Percentiles rank a stretch among this genome's conserved stretches.
Evolutionary conservation across 2,113 vertebrate species (phyloP).

Genomic region (Stigmatopora nigra): DNA sequence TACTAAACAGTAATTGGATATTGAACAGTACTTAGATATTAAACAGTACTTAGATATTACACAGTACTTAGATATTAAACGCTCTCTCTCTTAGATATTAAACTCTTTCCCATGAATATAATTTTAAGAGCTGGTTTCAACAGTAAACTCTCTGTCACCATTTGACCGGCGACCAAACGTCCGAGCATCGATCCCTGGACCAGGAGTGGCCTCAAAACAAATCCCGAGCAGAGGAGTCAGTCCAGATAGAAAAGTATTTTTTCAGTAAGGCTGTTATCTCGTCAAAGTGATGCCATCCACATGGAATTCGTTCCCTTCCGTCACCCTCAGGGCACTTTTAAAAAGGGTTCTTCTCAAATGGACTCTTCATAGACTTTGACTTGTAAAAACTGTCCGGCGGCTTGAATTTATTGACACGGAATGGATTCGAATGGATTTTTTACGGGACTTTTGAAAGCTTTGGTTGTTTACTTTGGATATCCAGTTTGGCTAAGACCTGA

Average conservation of each 20-base stretch:
- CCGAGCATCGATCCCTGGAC: too few relatives aligned
- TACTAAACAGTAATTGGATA: too few relatives aligned
- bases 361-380: not conserved
- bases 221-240: not conserved
- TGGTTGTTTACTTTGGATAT: not conserved
- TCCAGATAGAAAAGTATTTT: not conserved
- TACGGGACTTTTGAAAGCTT: not conserved
- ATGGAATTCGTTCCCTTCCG: not conserved
- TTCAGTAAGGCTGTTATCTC: slow-evolving; percentile 12
- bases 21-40: too few relatives aligned
- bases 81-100: too few relatives aligned
- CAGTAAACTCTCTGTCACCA: too few relatives aligned
- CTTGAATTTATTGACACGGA: not conserved
- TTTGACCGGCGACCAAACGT: too few relatives aligned
- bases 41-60: too few relatives aligned
- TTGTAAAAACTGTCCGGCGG: not conserved
- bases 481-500: not conserved
- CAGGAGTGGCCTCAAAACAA: slow-evolving; percentile 40
- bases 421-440: not conserved
- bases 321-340: not conserved
- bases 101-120: too few relatives aligned
- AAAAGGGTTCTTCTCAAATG: not conserved
- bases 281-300: not conserved
- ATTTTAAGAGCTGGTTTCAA: too few relatives aligned
- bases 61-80: too few relatives aligned